phyloP scores from a whole-genome alignment of 2,113 vertebrate species.

The Himantopus leucocephalus region DNA sequence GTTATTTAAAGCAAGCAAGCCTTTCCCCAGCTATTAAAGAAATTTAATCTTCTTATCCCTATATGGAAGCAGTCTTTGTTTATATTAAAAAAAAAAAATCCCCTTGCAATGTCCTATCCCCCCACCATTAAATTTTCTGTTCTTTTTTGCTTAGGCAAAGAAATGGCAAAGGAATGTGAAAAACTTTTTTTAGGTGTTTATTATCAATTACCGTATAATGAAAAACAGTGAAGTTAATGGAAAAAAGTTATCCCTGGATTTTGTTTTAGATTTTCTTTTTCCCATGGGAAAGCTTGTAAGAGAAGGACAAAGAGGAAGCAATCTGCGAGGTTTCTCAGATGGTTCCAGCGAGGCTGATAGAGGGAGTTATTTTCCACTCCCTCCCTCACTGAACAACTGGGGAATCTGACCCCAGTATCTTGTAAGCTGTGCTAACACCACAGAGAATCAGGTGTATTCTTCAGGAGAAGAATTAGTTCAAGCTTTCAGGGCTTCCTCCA shows the following conservation, averaged over 20 bases:
- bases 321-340: not conserved
- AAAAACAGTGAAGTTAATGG: not conserved
- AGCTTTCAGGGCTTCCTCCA: not conserved
- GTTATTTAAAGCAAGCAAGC: conserved; percentile 63
- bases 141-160: not conserved
- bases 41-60: conserved; percentile 69
- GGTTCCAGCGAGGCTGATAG: not conserved
- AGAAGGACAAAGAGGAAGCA: not conserved
- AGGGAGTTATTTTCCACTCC: not conserved
- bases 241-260: not conserved
- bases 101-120: not conserved
- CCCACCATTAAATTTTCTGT: not conserved
- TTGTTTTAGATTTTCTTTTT: conserved; percentile 14
- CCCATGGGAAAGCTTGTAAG: conserved; percentile 22
- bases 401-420: not conserved
- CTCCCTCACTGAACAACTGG: not conserved
- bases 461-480: not conserved
- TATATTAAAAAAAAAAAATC: not conserved
- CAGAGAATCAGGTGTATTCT: not conserved
- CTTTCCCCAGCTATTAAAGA: conserved; percentile 58
- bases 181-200: conserved; percentile 46
- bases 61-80: conserved; percentile 55
- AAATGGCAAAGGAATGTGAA: not conserved
- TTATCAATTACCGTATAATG: not conserved
- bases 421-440: not conserved